Base-by-base conservation (phyloP, 2,113 vertebrate genomes). In the Saimiri boliviensis region DNA sequence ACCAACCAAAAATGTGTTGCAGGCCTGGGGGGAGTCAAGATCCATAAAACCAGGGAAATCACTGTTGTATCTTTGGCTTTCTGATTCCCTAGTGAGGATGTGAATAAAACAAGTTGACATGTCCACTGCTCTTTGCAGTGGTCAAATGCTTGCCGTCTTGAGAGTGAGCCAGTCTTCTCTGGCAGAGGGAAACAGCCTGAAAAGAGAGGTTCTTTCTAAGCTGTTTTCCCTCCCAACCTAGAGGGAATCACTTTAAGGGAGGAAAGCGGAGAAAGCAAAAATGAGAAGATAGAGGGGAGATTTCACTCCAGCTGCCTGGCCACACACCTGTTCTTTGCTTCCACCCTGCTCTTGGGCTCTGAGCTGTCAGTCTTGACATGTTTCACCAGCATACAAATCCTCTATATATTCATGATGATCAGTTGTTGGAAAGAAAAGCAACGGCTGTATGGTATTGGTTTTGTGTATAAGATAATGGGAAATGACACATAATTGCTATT, bases 1-100 rank as follows among this genome's bases (percentile, higher is more conserved):
- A 94, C 11, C 63, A 89, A 95, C 91, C 84, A 80, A 95, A 95
- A 96, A 97, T 97, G 94, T 94, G 95, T 95, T 96, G 84, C 92
- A 97, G 96, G 94, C 92, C 91, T 77, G 35, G 20, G 74, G 82
- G 92, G 90, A 93, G 92, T 73, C 30, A 40, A 95, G 87, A 92
- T 73, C 95, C 85, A 89, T 97, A 97, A 97, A 96, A 88, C 82
- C 82, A 91, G 94, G 91, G 92, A 93, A 97, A 96, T 94, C 90
- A 66, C 54, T 86, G 86, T 54, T 63, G 86, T 89, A 90, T 97
- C 95, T 85, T 97, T 93, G 97, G 96, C 97, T 95, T 81, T 89
- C 79, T 70, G 79, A 84, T 70, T 91, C 85, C 93, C 91, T 45
- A 13, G 92, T 21, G 96, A 91, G 93, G 35, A 74, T 79, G 81